Conservation (phyloP, 2,113 vertebrate genomes). For the Marcusenius ussheri region DNA sequence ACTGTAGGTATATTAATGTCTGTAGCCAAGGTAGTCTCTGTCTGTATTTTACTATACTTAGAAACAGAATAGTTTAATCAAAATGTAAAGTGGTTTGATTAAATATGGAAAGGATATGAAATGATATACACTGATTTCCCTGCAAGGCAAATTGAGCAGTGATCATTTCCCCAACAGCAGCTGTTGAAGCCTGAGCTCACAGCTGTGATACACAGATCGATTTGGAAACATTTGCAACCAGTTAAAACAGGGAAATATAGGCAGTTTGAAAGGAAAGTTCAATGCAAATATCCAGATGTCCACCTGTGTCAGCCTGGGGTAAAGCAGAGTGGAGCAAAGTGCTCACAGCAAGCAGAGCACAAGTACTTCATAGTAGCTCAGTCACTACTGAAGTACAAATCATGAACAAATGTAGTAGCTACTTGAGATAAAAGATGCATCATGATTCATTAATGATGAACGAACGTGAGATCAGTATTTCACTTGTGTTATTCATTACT, state of each 20-base stretch:
- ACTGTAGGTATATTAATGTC: neutral
- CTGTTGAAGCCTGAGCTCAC: neutral
- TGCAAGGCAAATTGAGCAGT: conserved; percentile 5
- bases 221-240: neutral
- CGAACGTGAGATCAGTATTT: neutral
- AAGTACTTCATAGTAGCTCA: neutral
- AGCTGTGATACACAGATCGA: neutral
- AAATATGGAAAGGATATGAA: neutral
- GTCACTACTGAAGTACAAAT: neutral
- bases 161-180: neutral
- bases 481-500: neutral
- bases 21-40: neutral
- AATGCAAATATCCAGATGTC: conserved; percentile 2
- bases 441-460: neutral
- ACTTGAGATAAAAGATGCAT: neutral
- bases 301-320: neutral
- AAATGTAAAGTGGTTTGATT: neutral
- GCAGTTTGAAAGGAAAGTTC: neutral
- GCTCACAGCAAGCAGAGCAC: neutral
- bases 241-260: conserved; percentile 1
- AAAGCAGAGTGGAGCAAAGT: neutral
- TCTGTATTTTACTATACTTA: neutral
- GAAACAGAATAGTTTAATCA: neutral
- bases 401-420: neutral
- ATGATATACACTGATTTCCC: conserved; percentile 9